Conservation (phyloP, 2,888 invertebrate genomes). For the Parochlus steinenii region DNA sequence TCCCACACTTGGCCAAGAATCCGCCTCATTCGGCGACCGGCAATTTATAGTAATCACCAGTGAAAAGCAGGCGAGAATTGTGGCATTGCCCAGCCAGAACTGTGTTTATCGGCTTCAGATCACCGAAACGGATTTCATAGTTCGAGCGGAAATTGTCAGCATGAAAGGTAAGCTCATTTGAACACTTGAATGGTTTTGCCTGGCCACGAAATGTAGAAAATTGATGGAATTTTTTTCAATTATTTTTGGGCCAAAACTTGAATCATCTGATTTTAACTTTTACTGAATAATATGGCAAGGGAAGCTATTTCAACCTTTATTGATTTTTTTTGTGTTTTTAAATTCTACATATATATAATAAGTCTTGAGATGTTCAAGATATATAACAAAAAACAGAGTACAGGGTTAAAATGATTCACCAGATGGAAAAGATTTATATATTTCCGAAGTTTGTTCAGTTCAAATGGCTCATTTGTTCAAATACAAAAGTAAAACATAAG, state of each 20-base stretch:
- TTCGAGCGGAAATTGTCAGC: slow-evolving; percentile 83
- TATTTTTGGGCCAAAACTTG: background rate
- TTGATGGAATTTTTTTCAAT: background rate
- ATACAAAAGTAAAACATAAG: too few relatives aligned
- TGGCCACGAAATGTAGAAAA: background rate
- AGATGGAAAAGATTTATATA: too few relatives aligned
- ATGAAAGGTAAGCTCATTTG: slow-evolving; percentile 52
- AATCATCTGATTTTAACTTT: background rate
- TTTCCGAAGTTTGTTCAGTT: too few relatives aligned
- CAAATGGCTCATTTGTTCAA: too few relatives aligned
- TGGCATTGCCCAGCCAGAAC: slow-evolving; percentile 88
- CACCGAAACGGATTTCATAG: slow-evolving; percentile 83
- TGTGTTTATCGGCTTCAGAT: slow-evolving; percentile 87
- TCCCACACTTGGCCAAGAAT: slow-evolving; percentile 42
- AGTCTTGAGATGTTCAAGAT: too few relatives aligned
- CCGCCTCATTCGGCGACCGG: slow-evolving; percentile 46
- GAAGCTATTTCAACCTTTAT: slow-evolving; percentile 15
- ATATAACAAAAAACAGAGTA: too few relatives aligned
- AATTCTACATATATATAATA: too few relatives aligned
- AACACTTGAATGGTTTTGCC: background rate
- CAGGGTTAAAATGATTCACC: too few relatives aligned
- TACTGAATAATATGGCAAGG: background rate
- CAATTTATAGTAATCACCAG: slow-evolving; percentile 89
- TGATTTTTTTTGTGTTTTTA: slow-evolving; percentile 2
- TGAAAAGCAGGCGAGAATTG: slow-evolving; percentile 87